These are phyloP conservation scores for Andrena marginata DNA, from an alignment of 2,888 invertebrate genomes.

Conservation along the genomic window DNA sequence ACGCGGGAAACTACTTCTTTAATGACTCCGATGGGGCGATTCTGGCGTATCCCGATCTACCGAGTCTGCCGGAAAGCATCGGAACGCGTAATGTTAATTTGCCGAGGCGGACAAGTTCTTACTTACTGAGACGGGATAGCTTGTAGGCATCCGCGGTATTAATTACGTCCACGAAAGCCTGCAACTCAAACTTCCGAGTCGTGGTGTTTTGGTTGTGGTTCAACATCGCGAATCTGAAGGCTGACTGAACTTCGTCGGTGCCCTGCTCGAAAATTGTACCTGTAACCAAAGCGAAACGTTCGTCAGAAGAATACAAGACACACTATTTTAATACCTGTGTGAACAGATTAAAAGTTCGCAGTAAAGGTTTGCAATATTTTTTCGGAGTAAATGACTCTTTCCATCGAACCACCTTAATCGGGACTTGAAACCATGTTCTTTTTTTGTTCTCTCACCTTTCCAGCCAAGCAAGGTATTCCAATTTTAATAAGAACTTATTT, in stretches of 20 bases:
- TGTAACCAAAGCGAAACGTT: slow-evolving; percentile 84
- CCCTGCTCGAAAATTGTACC: slow-evolving; percentile 97
- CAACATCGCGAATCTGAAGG: slow-evolving; percentile 95
- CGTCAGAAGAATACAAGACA: not conserved
- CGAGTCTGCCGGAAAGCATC: not conserved
- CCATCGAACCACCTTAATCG: too few species aligned
- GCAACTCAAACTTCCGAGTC: slow-evolving; percentile 92
- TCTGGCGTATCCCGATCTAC: not conserved
- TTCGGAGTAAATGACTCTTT: too few species aligned
- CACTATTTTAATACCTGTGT: too few species aligned
- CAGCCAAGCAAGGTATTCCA: too few species aligned
- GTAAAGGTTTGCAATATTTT: too few species aligned
- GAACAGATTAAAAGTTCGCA: too few species aligned
- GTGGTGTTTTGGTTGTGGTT: slow-evolving; percentile 94
- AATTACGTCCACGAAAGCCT: slow-evolving; percentile 96
- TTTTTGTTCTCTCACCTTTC: too few species aligned
- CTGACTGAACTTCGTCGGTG: slow-evolving; percentile 96
- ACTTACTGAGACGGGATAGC: slow-evolving; percentile 95
- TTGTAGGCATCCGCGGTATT: slow-evolving; percentile 97
- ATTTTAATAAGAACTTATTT: too few species aligned
- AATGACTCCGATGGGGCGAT: not conserved
- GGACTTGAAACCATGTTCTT: too few species aligned
- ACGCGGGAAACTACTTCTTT: not conserved
- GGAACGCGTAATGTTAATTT: slow-evolving; percentile 6
- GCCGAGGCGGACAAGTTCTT: slow-evolving; percentile 48